These are phyloP conservation scores for Ips nitidus DNA, from an alignment of 1,140 invertebrate genomes.

Conservation along the genomic window DNA sequence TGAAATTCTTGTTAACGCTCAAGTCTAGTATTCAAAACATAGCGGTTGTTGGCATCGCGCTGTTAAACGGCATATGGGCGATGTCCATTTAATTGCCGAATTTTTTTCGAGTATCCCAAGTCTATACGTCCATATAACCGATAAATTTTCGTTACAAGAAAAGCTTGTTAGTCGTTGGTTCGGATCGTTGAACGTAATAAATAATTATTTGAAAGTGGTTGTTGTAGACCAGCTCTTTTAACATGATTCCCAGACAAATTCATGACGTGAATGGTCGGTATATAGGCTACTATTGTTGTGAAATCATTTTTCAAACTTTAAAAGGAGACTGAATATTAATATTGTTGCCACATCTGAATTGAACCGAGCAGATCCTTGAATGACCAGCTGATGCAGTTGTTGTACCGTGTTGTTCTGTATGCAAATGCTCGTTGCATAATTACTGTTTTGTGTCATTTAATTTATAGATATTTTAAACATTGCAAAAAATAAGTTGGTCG, in stretches of 20 bases:
- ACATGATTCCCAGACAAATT: background rate
- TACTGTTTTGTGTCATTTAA: background rate
- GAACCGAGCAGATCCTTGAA: conserved; percentile 9
- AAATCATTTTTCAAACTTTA: conserved; percentile 10
- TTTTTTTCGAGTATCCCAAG: background rate
- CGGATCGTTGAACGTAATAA: background rate
- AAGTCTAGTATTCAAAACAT: conserved; percentile 5
- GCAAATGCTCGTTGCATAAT: background rate
- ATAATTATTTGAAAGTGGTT: background rate
- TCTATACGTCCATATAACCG: background rate
- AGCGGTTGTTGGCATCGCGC: background rate
- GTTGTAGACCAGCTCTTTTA: background rate
- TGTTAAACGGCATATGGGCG: conserved; percentile 5
- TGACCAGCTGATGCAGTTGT: conserved; percentile 1
- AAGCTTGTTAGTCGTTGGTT: background rate
- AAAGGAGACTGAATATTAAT: conserved; percentile 12
- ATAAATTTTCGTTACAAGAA: background rate
- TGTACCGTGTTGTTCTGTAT: background rate
- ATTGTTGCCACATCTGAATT: conserved; percentile 1
- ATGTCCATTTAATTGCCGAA: conserved; percentile 7
- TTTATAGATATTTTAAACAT: too few species aligned
- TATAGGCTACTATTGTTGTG: background rate
- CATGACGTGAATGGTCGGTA: background rate
- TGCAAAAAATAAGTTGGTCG: too few species aligned
- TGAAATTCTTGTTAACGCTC: conserved; percentile 10